Percentiles rank a stretch among this genome's conserved stretches.
These are phyloP conservation scores for Eudasyphora cyanicolor DNA, from an alignment of 2,888 invertebrate genomes.

Conservation along the genomic window DNA sequence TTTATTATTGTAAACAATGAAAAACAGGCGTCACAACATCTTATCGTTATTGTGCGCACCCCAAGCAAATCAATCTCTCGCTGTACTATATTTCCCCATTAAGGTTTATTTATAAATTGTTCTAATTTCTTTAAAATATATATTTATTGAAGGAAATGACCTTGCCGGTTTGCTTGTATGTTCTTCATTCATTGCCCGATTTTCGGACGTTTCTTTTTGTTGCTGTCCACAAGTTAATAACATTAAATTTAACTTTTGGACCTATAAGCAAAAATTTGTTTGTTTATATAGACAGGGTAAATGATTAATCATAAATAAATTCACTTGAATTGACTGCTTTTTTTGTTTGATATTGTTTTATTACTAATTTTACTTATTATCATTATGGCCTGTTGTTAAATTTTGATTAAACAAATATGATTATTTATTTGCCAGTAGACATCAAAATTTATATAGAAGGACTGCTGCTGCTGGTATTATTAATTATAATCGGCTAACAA, in stretches of 20 bases:
- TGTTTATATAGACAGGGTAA: background rate
- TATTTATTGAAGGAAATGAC: background rate
- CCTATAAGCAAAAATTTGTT: background rate
- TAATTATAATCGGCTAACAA: too few relatives aligned
- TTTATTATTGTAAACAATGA: background rate
- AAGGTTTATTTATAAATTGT: too few relatives aligned
- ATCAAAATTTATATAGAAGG: background rate
- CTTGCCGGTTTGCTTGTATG: background rate
- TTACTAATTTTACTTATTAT: background rate
- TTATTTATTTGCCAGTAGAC: background rate
- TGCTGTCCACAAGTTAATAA: too few relatives aligned
- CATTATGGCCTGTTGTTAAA: background rate
- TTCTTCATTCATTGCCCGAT: background rate
- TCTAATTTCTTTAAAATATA: background rate
- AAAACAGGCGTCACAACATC: background rate
- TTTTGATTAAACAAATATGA: background rate
- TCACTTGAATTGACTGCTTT: too few relatives aligned
- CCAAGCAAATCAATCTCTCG: background rate
- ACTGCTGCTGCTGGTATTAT: too few relatives aligned
- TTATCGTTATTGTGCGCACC: background rate
- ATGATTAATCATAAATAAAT: background rate
- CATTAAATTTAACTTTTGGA: background rate
- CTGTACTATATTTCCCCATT: background rate
- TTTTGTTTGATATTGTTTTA: background rate
- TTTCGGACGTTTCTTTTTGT: too few relatives aligned